phyloP scores from a whole-genome alignment of 2,113 vertebrate genomes.

The Dissostichus mawsoni region DNA sequence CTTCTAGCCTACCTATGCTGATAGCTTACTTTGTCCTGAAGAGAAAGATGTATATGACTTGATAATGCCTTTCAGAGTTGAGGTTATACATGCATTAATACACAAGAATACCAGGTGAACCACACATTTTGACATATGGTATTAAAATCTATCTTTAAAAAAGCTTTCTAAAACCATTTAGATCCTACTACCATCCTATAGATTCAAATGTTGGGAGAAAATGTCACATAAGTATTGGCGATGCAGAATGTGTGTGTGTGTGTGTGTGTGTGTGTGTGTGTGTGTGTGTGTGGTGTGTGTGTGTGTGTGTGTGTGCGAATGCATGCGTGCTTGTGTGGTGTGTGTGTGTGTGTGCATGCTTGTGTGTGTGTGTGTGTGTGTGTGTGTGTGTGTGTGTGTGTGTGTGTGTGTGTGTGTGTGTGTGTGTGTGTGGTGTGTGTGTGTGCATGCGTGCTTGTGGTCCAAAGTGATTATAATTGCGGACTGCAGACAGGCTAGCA shows the following conservation, averaged over 20 bases:
- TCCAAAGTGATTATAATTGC: conserved; percentile 44
- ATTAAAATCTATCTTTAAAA: not conserved
- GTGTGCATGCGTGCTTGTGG: not conserved
- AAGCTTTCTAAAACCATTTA: not conserved
- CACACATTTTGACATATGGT: not conserved
- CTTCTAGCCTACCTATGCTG: too few species aligned
- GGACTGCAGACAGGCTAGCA: conserved; percentile 41
- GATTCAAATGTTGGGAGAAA: not conserved
- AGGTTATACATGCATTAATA: too few species aligned
- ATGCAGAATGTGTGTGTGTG: too few species aligned
- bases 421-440: conserved; percentile 4
- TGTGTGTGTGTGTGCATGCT: too few species aligned
- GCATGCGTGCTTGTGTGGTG: too few species aligned
- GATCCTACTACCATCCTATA: not conserved
- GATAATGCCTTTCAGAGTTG: too few species aligned
- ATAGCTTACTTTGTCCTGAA: too few species aligned
- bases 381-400: too few species aligned
- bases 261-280: not conserved
- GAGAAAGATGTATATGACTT: too few species aligned
- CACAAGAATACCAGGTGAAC: too few species aligned
- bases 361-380: too few species aligned
- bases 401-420: not conserved
- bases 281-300: not conserved
- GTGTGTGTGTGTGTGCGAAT: too few species aligned
- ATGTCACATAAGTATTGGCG: not conserved